A percentile compares a stretch with the other conserved stretches of the same genome.
These are phyloP conservation scores for Troides helena DNA, from an alignment of 2,888 invertebrate genomes.

Conservation along the genomic window DNA sequence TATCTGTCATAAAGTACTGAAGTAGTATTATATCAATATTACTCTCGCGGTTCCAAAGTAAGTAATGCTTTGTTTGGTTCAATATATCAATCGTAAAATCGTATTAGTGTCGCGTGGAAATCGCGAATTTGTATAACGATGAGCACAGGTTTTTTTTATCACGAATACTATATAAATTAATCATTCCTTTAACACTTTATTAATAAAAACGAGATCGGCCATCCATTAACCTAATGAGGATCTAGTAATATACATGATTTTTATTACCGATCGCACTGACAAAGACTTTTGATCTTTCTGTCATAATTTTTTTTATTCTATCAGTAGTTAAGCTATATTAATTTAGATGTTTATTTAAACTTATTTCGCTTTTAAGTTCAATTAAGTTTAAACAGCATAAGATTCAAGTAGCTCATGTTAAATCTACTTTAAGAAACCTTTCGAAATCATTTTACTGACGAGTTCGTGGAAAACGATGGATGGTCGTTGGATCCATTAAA, in stretches of 20 bases:
- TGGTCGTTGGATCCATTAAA: neutral
- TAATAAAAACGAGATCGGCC: neutral
- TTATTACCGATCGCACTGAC: neutral
- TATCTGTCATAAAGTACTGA: too few relatives aligned
- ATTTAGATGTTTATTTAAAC: too few relatives aligned
- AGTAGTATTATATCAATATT: too few relatives aligned
- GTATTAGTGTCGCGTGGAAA: neutral
- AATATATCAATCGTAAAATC: neutral
- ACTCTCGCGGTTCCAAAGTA: neutral
- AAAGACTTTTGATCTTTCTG: neutral
- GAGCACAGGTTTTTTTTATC: neutral
- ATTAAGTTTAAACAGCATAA: neutral
- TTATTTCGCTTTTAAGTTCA: too few relatives aligned
- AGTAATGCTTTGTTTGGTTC: neutral
- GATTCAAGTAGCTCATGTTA: neutral
- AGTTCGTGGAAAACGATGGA: neutral
- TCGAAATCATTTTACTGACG: neutral
- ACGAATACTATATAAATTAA: neutral
- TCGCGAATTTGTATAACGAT: neutral
- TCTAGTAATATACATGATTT: neutral
- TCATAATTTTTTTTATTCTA: too few relatives aligned
- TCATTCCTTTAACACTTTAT: neutral
- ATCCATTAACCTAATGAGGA: neutral
- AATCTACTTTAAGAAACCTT: neutral
- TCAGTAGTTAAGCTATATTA: too few relatives aligned